Evolutionary conservation across 2,113 vertebrate species (phyloP), one percentile per base, ranked within the genome.

Genomic region (Nothocercus nigrocapillus): DNA sequence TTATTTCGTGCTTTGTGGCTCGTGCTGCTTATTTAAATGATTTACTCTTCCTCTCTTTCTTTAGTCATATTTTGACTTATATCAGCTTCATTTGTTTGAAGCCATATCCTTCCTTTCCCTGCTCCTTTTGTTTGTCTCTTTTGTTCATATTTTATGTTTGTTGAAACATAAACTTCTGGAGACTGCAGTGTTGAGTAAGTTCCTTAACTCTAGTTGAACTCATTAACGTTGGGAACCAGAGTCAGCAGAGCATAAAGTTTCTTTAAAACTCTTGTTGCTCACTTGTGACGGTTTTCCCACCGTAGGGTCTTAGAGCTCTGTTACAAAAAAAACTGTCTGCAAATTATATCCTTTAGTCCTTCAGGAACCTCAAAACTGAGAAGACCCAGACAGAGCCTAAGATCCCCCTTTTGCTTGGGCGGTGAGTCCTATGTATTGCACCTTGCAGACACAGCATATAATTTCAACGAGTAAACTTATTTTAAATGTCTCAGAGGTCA

Each of bases 11-110:
- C 66, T 95, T 96, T 96, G 81, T 95, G 61, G 47, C 8, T 92
- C 89, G 64, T 89, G 84, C 38, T 16, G 24, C 81, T 92, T 94
- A 79, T 95, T 94, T 90, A 90, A 96, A 90, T 74, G 53, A 82
- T 92, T 97, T 95, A 92, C 49, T 96, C 53, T 97, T 97, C 95
- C 93, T 97, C 86, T 94, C 89, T 96, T 97, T 97, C 94, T 93
- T 93, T 47, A 90, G 58, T 40, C 90, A 62, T 83, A 93, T 94
- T 95, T 93, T 95, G 36, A 93, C 82, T 96, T 96, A 81, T 79
- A 94, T 73, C 84, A 40, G 44, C 44, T 94, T 92, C 74, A 84
- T 92, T 94, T 97, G 58, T 96, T 94, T 93, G 93, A 93, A 93
- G 74, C 89, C 70, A 62, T 95, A 95, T 96, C 95, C 95, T 97